Conservation (phyloP, 2,888 invertebrate species). For the Rhagonycha lutea region DNA sequence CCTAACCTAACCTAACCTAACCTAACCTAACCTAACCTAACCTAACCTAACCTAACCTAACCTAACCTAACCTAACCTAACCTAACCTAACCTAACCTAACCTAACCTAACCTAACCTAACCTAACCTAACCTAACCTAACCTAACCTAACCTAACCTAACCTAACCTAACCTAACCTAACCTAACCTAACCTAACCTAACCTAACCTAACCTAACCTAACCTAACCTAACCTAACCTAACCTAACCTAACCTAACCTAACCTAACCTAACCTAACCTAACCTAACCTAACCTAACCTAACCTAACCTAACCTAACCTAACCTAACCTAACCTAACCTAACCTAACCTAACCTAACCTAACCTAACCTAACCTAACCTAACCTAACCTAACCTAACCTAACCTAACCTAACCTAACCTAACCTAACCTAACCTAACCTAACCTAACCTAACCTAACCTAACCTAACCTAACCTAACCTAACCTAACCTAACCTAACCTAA, state of each 20-base stretch:
- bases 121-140: slow-evolving; percentile 36
- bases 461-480: slow-evolving; percentile 19
- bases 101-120: slow-evolving; percentile 33
- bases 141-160: slow-evolving; percentile 40
- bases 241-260: slow-evolving; percentile 26
- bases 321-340: slow-evolving; percentile 4
- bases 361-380: not conserved
- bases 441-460: slow-evolving; percentile 33
- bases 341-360: not conserved
- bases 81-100: slow-evolving; percentile 23
- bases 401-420: not conserved
- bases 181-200: slow-evolving; percentile 28
- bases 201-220: slow-evolving; percentile 31
- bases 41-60: slow-evolving; percentile 6
- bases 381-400: not conserved
- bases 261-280: slow-evolving; percentile 29
- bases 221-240: slow-evolving; percentile 31
- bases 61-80: slow-evolving; percentile 31
- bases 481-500: slow-evolving; percentile 29
- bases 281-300: slow-evolving; percentile 1
- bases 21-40: slow-evolving; percentile 6
- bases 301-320: not conserved
- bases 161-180: slow-evolving; percentile 38
- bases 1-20: slow-evolving; percentile 1
- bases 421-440: slow-evolving; percentile 22